A percentile compares a stretch with the other conserved stretches of the same genome.
Conservation (phyloP, 2,888 invertebrate species). For the Drosophila mulleri region DNA sequence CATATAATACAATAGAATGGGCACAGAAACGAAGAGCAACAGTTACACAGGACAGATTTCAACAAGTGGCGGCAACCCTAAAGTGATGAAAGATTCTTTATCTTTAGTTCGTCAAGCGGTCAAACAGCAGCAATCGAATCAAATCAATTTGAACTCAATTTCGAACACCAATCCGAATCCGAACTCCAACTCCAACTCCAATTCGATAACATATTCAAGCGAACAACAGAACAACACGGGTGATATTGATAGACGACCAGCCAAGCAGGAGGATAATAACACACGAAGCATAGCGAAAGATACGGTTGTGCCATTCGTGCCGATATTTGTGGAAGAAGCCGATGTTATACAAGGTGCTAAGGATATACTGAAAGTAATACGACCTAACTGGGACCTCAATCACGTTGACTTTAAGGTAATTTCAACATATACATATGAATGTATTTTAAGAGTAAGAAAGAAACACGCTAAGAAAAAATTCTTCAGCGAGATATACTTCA, state of each 20-base stretch:
- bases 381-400: conserved; percentile 89
- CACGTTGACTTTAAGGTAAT: conserved; percentile 90
- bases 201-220: conserved; percentile 37
- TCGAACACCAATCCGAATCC: conserved; percentile 20
- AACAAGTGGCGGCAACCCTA: conserved; percentile 76
- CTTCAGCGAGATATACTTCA: too few species aligned
- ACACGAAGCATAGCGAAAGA: conserved; percentile 41
- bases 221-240: conserved; percentile 33
- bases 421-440: conserved; percentile 5
- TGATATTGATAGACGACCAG: conserved; percentile 59
- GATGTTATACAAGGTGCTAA: conserved; percentile 89
- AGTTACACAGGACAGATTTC: conserved; percentile 80
- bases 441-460: too few species aligned
- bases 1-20: conserved; percentile 80
- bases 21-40: conserved; percentile 83
- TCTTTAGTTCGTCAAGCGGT: conserved; percentile 75
- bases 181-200: conserved; percentile 31
- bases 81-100: conserved; percentile 80
- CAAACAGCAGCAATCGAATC: conserved; percentile 62
- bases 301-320: conserved; percentile 83
- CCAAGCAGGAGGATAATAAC: conserved; percentile 36
- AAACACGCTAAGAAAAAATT: too few species aligned
- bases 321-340: conserved; percentile 89
- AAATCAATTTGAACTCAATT: conserved; percentile 39
- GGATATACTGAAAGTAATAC: conserved; percentile 88